These are phyloP conservation scores for Onychostoma macrolepis DNA, from an alignment of 2,113 vertebrate genomes.

Conservation along the genomic window DNA sequence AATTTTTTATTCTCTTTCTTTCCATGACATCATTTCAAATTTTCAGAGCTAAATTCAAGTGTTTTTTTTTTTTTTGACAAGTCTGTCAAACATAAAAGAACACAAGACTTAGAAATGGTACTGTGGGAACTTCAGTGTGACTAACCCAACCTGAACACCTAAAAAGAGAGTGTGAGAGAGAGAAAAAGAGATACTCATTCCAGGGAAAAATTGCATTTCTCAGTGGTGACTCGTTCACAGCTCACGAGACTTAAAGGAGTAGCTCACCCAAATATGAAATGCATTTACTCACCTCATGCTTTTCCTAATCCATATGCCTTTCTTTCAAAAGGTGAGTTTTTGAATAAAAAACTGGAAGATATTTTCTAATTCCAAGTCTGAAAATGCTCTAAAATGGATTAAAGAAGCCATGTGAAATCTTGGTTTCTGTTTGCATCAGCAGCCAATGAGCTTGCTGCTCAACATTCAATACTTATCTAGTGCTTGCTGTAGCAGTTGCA, in stretches of 20 bases:
- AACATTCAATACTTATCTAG: too few relatives aligned
- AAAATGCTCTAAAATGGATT: neutral
- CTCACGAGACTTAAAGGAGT: neutral
- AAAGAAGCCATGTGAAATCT: too few relatives aligned
- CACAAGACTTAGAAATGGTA: constrained; percentile 44
- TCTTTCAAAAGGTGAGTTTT: neutral
- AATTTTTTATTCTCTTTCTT: constrained; percentile 23
- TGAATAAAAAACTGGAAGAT: neutral
- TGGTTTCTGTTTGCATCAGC: too few relatives aligned
- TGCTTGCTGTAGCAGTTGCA: too few relatives aligned
- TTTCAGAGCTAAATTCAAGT: constrained; percentile 44
- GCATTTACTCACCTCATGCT: neutral
- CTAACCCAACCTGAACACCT: constrained; percentile 27
- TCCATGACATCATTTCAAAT: constrained; percentile 59
- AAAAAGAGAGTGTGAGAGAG: neutral
- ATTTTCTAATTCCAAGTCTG: neutral
- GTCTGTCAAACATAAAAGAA: constrained; percentile 52
- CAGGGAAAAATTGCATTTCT: neutral
- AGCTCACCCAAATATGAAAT: neutral
- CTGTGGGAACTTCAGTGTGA: constrained; percentile 48
- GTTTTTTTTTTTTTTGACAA: constrained; percentile 51
- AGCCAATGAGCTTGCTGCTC: too few relatives aligned
- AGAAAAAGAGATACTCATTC: neutral
- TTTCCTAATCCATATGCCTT: neutral
- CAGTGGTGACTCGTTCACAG: neutral